Evolutionary conservation across 2,113 vertebrate species (phyloP), one percentile per base, ranked within the genome.

Genomic region (Corvus hawaiiensis): DNA sequence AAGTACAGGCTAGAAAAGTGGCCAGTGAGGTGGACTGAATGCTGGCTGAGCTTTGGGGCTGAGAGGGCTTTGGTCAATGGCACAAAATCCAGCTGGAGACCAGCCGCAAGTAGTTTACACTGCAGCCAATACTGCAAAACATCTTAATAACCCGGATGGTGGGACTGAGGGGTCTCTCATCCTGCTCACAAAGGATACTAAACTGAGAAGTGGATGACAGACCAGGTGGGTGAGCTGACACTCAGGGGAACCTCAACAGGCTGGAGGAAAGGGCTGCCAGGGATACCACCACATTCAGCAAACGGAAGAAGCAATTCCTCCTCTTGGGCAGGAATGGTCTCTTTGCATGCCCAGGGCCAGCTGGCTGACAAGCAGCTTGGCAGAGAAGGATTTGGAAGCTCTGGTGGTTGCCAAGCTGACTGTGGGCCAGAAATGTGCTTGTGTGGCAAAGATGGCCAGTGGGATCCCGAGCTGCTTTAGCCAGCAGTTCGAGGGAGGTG

Each of bases 401-500:
- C 6, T 71, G 26, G 17, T 43, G 37, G 16, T 49, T 85, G 28
- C 28, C 56, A 78, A 44, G 17, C 13, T 90, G 33, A 59, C 27
- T 3, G 0, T 8, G 24, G 33, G 28, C 23, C n/a, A 85, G 16
- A 21, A 41, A 56, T 37, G 13, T 46, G 16, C 13, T 72, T 1
- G 1, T 33, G 18, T 51, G 39, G 27, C 28, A 68, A 85, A 79
- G 6, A n/a, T 16, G 6, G 5, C 12, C 28, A 35, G 11, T 51
- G 52, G 24, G 16, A 75, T 43, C 33, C 26, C n/a, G 39, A 69
- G 37, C 10, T 71, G 39, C 39, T 79, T 59, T 55, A 81, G 52
- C 16, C 24, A 93, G 23, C 35, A 78, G 9, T 6, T 59, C 0
- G 0, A 85, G 15, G 20, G 26, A 82, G 1, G 13, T 63, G 37